phyloP scores from a whole-genome alignment of 1,140 invertebrate species.

The Solenopsis invicta region DNA sequence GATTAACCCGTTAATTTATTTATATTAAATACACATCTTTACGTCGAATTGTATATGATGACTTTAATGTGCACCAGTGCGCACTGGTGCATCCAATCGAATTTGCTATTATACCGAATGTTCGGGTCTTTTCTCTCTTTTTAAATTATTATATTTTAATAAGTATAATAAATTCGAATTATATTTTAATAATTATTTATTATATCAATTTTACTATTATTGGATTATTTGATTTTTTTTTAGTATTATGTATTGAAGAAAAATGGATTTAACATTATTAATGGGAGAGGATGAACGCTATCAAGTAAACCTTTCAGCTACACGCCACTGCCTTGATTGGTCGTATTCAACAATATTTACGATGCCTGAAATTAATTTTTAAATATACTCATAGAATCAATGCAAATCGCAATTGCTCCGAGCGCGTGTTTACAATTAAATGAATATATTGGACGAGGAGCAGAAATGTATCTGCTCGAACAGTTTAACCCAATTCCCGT shows the following conservation, averaged over 20 bases:
- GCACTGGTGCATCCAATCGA: no score
- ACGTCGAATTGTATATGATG: no score
- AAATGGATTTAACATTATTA: not conserved
- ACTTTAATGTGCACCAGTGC: no score
- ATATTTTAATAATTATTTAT: no score
- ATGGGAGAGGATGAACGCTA: not conserved
- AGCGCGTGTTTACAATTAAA: slow-evolving; percentile 30
- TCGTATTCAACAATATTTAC: not conserved
- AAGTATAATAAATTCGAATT: no score
- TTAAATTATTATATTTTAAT: not conserved
- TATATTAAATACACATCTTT: no score
- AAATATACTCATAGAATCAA: slow-evolving; percentile 14
- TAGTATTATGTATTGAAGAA: not conserved
- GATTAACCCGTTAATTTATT: no score
- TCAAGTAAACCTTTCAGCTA: not conserved
- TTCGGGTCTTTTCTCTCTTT: not conserved
- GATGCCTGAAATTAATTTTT: slow-evolving; percentile 15
- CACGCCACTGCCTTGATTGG: not conserved
- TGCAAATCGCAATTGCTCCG: not conserved
- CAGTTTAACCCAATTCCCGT: slow-evolving; percentile 75
- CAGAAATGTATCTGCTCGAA: slow-evolving; percentile 37
- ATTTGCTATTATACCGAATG: not conserved
- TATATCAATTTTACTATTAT: no score
- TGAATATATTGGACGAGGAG: slow-evolving; percentile 48
- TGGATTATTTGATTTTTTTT: no score